These are phyloP conservation scores for Leptocoma aspasia DNA, from an alignment of 2,113 vertebrate genomes.

Conservation along the genomic window DNA sequence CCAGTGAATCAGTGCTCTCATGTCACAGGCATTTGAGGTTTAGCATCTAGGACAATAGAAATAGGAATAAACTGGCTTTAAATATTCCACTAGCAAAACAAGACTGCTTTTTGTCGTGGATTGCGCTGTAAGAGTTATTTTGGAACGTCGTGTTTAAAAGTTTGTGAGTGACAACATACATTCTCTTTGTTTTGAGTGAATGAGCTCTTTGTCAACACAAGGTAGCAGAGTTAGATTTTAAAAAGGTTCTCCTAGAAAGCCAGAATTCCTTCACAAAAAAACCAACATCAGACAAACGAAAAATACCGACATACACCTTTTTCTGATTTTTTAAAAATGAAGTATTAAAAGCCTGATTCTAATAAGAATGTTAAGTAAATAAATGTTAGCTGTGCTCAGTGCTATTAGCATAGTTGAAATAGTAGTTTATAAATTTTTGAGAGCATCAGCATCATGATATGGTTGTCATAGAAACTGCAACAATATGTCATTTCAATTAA, in stretches of 20 bases:
- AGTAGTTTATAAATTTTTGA: constrained; percentile 78
- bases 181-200: background rate
- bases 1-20: background rate
- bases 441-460: constrained; percentile 73
- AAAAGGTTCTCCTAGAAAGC: background rate
- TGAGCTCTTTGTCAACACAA: background rate
- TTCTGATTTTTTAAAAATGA: background rate
- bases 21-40: background rate
- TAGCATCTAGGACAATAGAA: background rate
- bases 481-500: constrained; percentile 78
- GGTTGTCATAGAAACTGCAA: constrained; percentile 79
- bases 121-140: background rate
- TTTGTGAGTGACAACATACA: background rate
- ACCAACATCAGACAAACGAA: background rate
- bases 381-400: constrained; percentile 58
- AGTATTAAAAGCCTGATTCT: constrained; percentile 48
- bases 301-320: background rate
- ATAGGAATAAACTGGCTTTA: background rate
- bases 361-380: constrained; percentile 59
- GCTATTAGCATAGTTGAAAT: constrained; percentile 70
- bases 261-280: background rate
- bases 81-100: background rate
- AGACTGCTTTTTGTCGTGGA: background rate
- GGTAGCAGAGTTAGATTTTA: background rate
- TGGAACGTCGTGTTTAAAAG: background rate